Evolutionary conservation across 2,113 vertebrate species (phyloP).

Genomic region (Nycticorax nycticorax): DNA sequence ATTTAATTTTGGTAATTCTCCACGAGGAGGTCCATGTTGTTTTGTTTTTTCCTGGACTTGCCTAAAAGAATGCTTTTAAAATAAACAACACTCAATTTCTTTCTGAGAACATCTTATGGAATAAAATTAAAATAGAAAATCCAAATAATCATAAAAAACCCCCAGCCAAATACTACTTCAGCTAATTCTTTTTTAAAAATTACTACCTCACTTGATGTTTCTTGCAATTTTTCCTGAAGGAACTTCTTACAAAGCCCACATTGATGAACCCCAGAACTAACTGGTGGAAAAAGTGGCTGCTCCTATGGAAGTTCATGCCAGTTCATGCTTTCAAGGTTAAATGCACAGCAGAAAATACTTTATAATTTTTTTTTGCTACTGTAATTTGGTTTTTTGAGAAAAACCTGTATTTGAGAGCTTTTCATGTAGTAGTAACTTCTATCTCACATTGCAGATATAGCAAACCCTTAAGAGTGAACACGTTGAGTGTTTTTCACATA

Average conservation of each 20-base stretch:
- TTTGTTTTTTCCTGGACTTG: constrained; percentile 52
- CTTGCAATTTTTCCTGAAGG: neutral
- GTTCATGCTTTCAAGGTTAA: neutral
- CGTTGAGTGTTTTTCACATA: neutral
- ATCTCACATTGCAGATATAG: neutral
- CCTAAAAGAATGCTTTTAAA: constrained; percentile 70
- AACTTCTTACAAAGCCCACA: neutral
- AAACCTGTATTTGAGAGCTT: neutral
- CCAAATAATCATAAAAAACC: neutral
- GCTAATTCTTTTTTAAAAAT: neutral
- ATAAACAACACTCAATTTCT: neutral
- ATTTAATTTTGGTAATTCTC: constrained; percentile 77
- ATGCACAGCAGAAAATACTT: neutral
- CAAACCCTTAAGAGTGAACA: neutral
- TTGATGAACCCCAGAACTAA: neutral
- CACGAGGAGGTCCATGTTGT: constrained; percentile 26
- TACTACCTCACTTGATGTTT: neutral
- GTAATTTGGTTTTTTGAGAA: neutral
- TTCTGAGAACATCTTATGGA: neutral
- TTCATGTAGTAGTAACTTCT: neutral
- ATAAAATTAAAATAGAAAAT: neutral
- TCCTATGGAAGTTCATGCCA: neutral
- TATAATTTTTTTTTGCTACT: neutral
- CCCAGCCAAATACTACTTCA: neutral
- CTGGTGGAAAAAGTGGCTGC: neutral